These are phyloP conservation scores for Sebastes baramenuke DNA, from an alignment of 2,797 vertebrate genomes.

Conservation along the genomic window DNA sequence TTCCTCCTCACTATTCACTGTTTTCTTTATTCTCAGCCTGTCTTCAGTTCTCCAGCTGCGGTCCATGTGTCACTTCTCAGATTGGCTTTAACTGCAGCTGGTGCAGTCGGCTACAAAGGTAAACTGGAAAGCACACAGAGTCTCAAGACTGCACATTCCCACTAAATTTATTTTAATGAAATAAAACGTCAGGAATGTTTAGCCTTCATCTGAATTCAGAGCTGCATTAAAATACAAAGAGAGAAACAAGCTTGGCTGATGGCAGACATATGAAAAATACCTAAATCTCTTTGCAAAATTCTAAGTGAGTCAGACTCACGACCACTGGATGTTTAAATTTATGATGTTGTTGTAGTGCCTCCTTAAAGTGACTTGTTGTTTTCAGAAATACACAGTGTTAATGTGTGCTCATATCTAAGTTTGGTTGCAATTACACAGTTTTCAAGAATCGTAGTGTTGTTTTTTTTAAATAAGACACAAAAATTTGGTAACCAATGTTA, in stretches of 20 bases:
- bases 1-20: background rate
- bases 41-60: conserved; percentile 93
- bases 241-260: background rate
- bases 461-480: background rate
- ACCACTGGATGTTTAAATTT: background rate
- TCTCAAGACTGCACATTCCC: background rate
- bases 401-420: background rate
- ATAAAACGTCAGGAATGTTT: background rate
- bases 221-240: background rate
- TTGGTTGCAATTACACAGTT: background rate
- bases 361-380: no score
- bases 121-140: conserved; percentile 27
- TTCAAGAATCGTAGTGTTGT: background rate
- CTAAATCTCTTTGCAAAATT: background rate
- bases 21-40: conserved; percentile 84
- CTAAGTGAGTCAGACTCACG: background rate
- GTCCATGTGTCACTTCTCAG: conserved; percentile 89
- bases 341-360: background rate
- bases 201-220: background rate
- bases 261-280: background rate
- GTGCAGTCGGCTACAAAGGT: conserved; percentile 96
- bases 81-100: conserved; percentile 98
- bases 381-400: no score
- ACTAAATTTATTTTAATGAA: background rate
- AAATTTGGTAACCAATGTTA: background rate